phyloP scores from a whole-genome alignment of 2,888 invertebrate species.

The Cotesia congregata region DNA sequence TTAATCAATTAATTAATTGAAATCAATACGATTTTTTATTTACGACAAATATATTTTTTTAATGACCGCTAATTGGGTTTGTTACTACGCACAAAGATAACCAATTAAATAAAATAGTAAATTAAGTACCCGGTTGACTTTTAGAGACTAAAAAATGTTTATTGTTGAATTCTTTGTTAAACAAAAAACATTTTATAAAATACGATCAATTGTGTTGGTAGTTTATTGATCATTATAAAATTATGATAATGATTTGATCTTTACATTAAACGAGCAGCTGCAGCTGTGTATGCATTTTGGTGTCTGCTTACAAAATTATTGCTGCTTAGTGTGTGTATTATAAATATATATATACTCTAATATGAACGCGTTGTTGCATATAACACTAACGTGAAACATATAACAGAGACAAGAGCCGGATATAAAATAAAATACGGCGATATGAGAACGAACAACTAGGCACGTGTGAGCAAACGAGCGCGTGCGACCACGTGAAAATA shows the following conservation, averaged over 20 bases:
- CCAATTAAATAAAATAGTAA: not conserved
- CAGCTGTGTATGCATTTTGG: constrained; percentile 40
- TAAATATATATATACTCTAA: not conserved
- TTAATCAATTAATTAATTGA: too few species aligned
- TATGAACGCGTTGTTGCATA: constrained; percentile 18
- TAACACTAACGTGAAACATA: not conserved
- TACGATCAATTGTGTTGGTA: not conserved
- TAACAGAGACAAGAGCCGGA: constrained; percentile 2
- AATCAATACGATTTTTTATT: not conserved
- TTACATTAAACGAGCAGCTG: constrained; percentile 14
- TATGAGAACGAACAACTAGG: constrained; percentile 32
- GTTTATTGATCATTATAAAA: constrained; percentile 3
- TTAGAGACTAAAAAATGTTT: not conserved
- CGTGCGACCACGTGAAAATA: constrained; percentile 25
- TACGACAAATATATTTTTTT: not conserved
- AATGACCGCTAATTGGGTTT: not conserved
- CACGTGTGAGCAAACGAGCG: constrained; percentile 27
- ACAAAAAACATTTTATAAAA: not conserved
- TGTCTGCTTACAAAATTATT: constrained; percentile 50
- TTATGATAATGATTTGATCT: constrained; percentile 20
- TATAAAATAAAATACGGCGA: constrained; percentile 3
- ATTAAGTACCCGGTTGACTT: not conserved
- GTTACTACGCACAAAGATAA: not conserved
- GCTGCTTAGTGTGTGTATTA: constrained; percentile 40
- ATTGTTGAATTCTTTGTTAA: not conserved